phyloP scores from a whole-genome alignment of 2,888 invertebrate genomes.

The Colletes collaris region DNA sequence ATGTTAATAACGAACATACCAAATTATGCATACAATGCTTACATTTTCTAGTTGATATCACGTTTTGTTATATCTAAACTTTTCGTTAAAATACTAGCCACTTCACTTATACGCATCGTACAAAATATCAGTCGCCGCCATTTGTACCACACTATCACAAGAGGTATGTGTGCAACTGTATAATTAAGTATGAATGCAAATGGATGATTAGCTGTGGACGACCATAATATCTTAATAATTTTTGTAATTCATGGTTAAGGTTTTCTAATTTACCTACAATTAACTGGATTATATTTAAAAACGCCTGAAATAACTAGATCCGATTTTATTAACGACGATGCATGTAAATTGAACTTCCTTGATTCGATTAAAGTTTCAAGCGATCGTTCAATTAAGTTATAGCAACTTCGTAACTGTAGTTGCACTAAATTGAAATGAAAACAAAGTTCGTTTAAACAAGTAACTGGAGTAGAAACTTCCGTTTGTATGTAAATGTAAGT shows the following conservation, averaged over 20 bases:
- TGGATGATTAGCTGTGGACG: neutral
- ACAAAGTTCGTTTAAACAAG: neutral
- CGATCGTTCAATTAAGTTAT: neutral
- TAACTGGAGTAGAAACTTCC: no score
- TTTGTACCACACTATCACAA: neutral
- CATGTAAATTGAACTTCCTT: neutral
- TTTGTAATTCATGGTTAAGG: no score
- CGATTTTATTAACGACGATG: neutral
- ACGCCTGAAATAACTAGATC: no score
- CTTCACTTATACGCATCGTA: neutral
- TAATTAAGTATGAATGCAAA: conserved; percentile 9
- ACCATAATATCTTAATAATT: no score
- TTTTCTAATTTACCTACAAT: no score
- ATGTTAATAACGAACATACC: neutral
- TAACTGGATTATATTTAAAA: no score
- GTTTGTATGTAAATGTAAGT: no score
- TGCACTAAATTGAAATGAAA: no score
- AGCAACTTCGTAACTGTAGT: neutral
- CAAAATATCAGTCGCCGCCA: conserved; percentile 17
- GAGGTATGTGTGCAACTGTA: neutral
- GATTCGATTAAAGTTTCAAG: neutral
- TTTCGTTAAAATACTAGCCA: conserved; percentile 2
- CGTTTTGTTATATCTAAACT: neutral
- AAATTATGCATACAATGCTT: conserved; percentile 16
- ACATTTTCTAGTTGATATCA: conserved; percentile 1